phyloP scores from a whole-genome alignment of 1,140 invertebrate genomes.

The Drosophila nigromelanica region DNA sequence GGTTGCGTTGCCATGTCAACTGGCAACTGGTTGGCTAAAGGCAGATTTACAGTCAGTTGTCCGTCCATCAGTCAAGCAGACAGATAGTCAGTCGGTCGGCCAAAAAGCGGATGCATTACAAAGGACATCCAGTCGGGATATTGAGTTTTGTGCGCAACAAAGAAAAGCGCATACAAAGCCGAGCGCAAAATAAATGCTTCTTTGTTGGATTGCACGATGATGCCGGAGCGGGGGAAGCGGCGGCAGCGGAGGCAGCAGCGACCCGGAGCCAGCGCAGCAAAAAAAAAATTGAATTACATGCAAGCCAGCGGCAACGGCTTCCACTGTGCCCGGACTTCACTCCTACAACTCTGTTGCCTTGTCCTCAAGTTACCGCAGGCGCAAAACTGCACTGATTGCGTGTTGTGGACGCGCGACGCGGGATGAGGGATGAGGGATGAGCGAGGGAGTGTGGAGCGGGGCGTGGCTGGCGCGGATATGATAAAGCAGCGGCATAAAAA shows the following conservation, averaged over 20 bases:
- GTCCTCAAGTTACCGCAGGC: slow-evolving; percentile 69
- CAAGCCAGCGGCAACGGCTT: slow-evolving; percentile 50
- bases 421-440: slow-evolving; percentile 7
- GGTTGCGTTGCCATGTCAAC: slow-evolving; percentile 55
- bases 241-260: neutral
- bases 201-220: slow-evolving; percentile 54
- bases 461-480: slow-evolving; percentile 60
- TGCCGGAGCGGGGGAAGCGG: neutral
- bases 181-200: slow-evolving; percentile 79
- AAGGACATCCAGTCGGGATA: slow-evolving; percentile 79
- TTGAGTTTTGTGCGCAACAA: slow-evolving; percentile 80
- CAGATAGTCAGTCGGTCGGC: slow-evolving; percentile 18
- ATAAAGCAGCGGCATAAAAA: slow-evolving; percentile 74
- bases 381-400: slow-evolving; percentile 77
- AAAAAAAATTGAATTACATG: slow-evolving; percentile 79
- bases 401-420: slow-evolving; percentile 25
- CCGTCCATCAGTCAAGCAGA: slow-evolving; percentile 20
- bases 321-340: neutral
- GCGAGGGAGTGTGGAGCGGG: slow-evolving; percentile 31
- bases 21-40: slow-evolving; percentile 47
- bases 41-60: slow-evolving; percentile 65
- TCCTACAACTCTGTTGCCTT: slow-evolving; percentile 22
- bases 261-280: slow-evolving; percentile 18
- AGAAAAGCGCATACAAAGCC: slow-evolving; percentile 79
- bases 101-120: slow-evolving; percentile 78